These are phyloP conservation scores for Fragariocoptes setiger DNA, from an alignment of 1,140 invertebrate genomes.

Conservation along the genomic window DNA sequence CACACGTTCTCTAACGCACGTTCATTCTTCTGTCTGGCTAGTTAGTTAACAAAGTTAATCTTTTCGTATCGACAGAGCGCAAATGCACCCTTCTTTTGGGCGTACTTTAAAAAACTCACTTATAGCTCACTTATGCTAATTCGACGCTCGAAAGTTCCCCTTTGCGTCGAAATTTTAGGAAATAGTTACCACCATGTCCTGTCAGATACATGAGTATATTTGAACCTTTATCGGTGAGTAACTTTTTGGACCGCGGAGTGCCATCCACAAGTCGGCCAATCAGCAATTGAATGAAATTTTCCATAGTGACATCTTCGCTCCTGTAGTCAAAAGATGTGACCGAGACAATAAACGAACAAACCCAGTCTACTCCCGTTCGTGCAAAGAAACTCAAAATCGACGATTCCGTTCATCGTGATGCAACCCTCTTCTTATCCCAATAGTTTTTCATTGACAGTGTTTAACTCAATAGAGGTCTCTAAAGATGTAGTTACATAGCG, in stretches of 20 bases:
- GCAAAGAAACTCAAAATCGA: no score
- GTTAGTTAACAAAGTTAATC: no score
- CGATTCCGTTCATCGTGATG: no score
- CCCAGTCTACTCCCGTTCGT: no score
- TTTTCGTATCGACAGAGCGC: slow-evolving; percentile 62
- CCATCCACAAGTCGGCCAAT: slow-evolving; percentile 61
- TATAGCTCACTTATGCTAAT: slow-evolving; percentile 62
- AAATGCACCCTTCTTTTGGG: slow-evolving; percentile 69
- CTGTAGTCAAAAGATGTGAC: no score
- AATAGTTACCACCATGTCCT: slow-evolving; percentile 85
- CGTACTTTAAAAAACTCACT: slow-evolving; percentile 82
- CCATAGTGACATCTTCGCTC: slow-evolving; percentile 52
- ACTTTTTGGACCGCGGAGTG: slow-evolving; percentile 70
- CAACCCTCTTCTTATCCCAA: no score
- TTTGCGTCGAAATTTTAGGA: slow-evolving; percentile 95
- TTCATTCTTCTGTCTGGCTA: no score
- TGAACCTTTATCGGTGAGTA: slow-evolving; percentile 52
- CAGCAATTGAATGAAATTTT: slow-evolving; percentile 83
- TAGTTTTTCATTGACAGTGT: no score
- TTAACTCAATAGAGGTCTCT: no score
- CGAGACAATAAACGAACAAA: no score
- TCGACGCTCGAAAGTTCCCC: slow-evolving; percentile 98
- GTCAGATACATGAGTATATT: slow-evolving; percentile 63
- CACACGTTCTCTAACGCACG: no score
- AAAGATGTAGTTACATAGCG: no score